Percentiles rank a stretch among this genome's conserved stretches.
These are phyloP conservation scores for Lasioglossum baleicum DNA, from an alignment of 1,140 invertebrate genomes.

Conservation along the genomic window DNA sequence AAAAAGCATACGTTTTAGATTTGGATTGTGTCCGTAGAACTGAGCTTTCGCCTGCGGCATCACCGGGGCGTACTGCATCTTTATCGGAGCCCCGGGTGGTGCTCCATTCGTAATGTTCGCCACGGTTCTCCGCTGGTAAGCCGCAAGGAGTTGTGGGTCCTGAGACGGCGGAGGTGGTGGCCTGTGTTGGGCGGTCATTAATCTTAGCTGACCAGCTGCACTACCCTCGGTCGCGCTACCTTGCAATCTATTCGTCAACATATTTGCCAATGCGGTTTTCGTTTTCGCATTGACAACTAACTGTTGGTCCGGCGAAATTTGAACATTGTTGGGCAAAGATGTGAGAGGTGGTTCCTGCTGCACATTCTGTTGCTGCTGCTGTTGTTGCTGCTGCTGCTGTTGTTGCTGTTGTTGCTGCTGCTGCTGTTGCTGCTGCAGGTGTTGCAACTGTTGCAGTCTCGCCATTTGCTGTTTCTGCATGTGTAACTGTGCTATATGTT, in stretches of 20 bases:
- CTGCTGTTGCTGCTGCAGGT: slow-evolving; percentile 65
- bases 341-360: slow-evolving; percentile 71
- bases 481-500: slow-evolving; percentile 75
- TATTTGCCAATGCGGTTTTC: slow-evolving; percentile 96
- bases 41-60: slow-evolving; percentile 83
- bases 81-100: slow-evolving; percentile 72
- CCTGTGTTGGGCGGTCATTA: slow-evolving; percentile 90
- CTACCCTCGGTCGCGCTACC: slow-evolving; percentile 81
- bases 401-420: slow-evolving; percentile 62
- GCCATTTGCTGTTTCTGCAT: slow-evolving; percentile 81
- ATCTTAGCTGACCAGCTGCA: slow-evolving; percentile 85
- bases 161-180: slow-evolving; percentile 79
- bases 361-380: slow-evolving; percentile 67
- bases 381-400: slow-evolving; percentile 65
- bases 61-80: slow-evolving; percentile 78
- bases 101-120: slow-evolving; percentile 80
- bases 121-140: slow-evolving; percentile 78
- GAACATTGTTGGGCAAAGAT: slow-evolving; percentile 71
- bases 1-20: slow-evolving; percentile 84
- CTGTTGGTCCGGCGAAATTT: slow-evolving; percentile 78
- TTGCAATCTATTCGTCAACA: slow-evolving; percentile 93
- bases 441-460: slow-evolving; percentile 67
- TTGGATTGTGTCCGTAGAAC: slow-evolving; percentile 93
- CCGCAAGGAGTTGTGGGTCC: slow-evolving; percentile 75
- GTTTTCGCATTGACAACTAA: slow-evolving; percentile 93